Percentiles rank a stretch among this genome's conserved stretches.
Evolutionary conservation across 2,888 invertebrate genomes (phyloP).

Genomic region (Drosophila lacicola): DNA sequence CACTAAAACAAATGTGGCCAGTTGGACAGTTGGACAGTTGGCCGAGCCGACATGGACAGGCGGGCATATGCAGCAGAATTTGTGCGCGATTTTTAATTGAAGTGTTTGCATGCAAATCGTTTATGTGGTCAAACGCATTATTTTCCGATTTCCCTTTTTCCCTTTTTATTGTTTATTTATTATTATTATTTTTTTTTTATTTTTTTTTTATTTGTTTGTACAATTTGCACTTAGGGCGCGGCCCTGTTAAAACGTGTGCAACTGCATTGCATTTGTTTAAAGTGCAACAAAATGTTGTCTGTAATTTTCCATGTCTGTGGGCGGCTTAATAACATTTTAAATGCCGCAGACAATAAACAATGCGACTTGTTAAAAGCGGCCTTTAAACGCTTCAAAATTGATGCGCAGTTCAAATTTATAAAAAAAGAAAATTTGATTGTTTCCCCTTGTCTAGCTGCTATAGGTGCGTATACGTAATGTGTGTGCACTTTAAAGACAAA

Average conservation of each 20-base stretch:
- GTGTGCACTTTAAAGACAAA: conserved; percentile 6
- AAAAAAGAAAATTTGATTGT: not conserved
- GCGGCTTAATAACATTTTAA: conserved; percentile 69
- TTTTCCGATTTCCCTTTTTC: conserved; percentile 57
- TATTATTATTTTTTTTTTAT: conserved; percentile 5
- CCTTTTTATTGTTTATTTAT: conserved; percentile 5
- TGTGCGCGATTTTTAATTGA: conserved; percentile 71
- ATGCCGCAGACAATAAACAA: conserved; percentile 56
- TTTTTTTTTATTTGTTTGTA: conserved; percentile 16
- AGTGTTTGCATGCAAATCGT: conserved; percentile 79
- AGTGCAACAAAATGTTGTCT: conserved; percentile 27
- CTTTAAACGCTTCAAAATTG: conserved; percentile 8
- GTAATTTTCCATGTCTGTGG: conserved; percentile 53
- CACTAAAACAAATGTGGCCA: conserved; percentile 68
- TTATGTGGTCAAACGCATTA: conserved; percentile 77
- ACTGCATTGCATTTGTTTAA: conserved; percentile 27
- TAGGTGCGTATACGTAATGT: conserved; percentile 21
- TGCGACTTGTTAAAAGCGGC: conserved; percentile 28
- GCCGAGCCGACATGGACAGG: conserved; percentile 1
- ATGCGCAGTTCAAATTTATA: not conserved
- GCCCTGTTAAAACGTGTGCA: conserved; percentile 17
- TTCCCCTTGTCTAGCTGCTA: not conserved
- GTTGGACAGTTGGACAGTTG: conserved; percentile 23
- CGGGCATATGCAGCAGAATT: conserved; percentile 46
- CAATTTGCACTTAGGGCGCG: conserved; percentile 26